Conservation (phyloP, 2,113 vertebrate species). For the Periophthalmus modestus region DNA sequence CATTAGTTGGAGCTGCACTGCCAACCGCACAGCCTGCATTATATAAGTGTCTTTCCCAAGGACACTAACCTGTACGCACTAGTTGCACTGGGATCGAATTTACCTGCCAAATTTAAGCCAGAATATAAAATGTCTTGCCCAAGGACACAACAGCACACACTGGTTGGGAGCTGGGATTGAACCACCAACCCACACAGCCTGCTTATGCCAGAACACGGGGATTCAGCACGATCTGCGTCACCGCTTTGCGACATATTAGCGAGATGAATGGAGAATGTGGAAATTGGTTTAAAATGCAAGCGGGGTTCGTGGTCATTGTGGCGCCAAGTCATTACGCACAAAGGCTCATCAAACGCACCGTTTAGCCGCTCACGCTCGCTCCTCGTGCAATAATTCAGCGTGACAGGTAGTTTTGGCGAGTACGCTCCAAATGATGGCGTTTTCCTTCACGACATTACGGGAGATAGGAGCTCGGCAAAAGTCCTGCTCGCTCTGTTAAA, state of each 20-base stretch:
- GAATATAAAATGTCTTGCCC: not conserved
- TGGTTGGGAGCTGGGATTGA: no score
- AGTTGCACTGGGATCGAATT: no score
- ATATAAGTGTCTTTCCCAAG: no score
- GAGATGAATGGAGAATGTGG: constrained; percentile 3
- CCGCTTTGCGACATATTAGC: not conserved
- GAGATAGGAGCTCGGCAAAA: constrained; percentile 2
- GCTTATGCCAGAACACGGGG: not conserved
- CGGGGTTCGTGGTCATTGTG: not conserved
- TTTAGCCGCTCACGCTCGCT: not conserved
- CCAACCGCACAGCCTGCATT: no score
- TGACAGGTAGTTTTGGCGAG: constrained; percentile 11
- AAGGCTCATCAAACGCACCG: constrained; percentile 14
- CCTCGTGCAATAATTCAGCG: constrained; percentile 7
- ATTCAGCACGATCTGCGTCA: not conserved
- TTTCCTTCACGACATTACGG: constrained; percentile 15
- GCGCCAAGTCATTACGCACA: constrained; percentile 1
- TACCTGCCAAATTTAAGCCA: no score
- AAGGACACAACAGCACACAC: no score
- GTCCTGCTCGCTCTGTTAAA: constrained; percentile 15
- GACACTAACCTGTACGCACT: no score
- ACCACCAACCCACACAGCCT: not conserved
- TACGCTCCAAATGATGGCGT: not conserved
- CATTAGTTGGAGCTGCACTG: no score
- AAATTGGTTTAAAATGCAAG: constrained; percentile 1